Conservation (phyloP, 2,888 invertebrate genomes). For the Lepas anatifera region DNA sequence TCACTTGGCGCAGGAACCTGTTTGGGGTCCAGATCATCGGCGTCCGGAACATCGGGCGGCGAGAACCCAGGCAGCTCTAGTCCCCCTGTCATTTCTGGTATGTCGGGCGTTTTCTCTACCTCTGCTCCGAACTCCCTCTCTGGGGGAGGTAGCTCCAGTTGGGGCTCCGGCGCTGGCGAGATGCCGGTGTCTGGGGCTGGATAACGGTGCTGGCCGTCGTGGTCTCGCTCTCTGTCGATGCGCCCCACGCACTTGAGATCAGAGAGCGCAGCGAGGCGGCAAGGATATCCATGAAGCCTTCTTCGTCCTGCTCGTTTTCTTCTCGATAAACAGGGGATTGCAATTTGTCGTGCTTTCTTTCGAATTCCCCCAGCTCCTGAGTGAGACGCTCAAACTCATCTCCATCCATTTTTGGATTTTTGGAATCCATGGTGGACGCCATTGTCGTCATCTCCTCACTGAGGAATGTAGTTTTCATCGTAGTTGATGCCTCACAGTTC, state of each 20-base stretch:
- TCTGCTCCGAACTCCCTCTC: not conserved
- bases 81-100: not conserved
- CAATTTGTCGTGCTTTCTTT: not conserved
- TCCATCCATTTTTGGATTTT: not conserved
- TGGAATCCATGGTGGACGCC: too few species aligned
- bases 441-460: not conserved
- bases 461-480: slow-evolving; percentile 26
- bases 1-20: too few species aligned
- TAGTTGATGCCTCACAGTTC: slow-evolving; percentile 44
- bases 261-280: not conserved
- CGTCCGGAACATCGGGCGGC: not conserved
- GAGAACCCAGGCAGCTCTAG: not conserved
- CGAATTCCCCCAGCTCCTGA: not conserved
- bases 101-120: not conserved
- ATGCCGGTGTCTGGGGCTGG: not conserved
- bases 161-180: not conserved
- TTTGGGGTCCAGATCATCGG: not conserved
- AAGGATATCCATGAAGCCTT: not conserved
- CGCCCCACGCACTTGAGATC: not conserved
- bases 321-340: not conserved
- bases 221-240: not conserved
- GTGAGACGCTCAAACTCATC: not conserved
- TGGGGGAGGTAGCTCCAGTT: not conserved
- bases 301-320: not conserved
- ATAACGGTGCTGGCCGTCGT: not conserved